These are phyloP conservation scores for Caenorhabditis macrosperma DNA, from an alignment of 2,888 invertebrate species.

Conservation along the genomic window DNA sequence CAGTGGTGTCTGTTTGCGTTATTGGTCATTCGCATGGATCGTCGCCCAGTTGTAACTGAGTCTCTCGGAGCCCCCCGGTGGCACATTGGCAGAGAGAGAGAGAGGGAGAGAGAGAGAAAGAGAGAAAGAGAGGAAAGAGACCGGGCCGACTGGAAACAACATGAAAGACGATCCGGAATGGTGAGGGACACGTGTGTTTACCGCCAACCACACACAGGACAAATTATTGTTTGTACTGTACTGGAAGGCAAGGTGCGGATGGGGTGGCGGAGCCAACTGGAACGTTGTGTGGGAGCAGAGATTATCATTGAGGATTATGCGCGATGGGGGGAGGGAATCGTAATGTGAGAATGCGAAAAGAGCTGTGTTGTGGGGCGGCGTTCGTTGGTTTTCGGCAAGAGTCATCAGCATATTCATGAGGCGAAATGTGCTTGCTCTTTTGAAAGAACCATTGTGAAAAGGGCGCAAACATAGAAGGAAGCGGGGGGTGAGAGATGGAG, in stretches of 20 bases:
- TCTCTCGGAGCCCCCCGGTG: constrained; percentile 3
- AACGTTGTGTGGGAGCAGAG: background rate
- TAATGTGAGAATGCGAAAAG: background rate
- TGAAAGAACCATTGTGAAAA: constrained; percentile 7
- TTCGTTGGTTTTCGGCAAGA: too few relatives aligned
- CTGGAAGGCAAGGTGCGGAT: constrained; percentile 41
- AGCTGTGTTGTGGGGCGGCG: constrained; percentile 21
- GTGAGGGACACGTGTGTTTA: constrained; percentile 37
- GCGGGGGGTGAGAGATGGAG: too few relatives aligned
- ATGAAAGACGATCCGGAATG: constrained; percentile 53
- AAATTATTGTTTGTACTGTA: constrained; percentile 52
- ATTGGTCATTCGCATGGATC: constrained; percentile 41
- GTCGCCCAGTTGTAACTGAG: constrained; percentile 46
- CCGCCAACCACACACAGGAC: too few relatives aligned
- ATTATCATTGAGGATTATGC: background rate
- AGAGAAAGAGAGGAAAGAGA: too few relatives aligned
- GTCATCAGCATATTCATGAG: constrained; percentile 47
- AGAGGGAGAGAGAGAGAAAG: too few relatives aligned
- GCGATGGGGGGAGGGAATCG: background rate
- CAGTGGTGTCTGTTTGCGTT: constrained; percentile 18
- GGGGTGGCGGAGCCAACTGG: constrained; percentile 11
- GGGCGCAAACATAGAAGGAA: too few relatives aligned
- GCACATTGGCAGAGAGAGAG: too few relatives aligned
- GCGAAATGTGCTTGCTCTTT: background rate
- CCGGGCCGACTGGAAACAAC: constrained; percentile 44